Base-by-base conservation (phyloP, 1,140 invertebrate genomes). In the Cydia strobilella region DNA sequence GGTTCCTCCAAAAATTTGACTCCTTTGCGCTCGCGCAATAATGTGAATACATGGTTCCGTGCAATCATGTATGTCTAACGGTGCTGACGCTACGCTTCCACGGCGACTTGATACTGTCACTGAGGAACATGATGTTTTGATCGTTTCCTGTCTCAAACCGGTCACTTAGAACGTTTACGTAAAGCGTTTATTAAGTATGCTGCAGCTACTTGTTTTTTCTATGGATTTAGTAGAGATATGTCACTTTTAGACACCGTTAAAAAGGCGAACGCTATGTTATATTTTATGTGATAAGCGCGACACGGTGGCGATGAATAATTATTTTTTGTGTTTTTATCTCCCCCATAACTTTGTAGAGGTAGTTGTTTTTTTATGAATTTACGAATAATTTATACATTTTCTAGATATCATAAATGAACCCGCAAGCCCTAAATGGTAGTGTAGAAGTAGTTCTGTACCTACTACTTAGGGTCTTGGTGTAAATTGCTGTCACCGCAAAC, bases 31-130 rank as follows among this genome's bases (percentile, higher is more conserved):
- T n/a, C 15, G 48, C 48, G 48, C 48, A 51, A 1, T 48, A 15
- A 15, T 51, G n/a, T 23, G 31, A 35, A 35, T 5, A 0, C 31
- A 39, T 1, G 3, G 20, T 20, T 20, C 54, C 54, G 54, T 10
- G 31, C 25, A 69, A 69, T 69, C 31, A 39, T 69, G 65, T 69
- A 42, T 69, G 65, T 69, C 65, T 69, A 69, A 69, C 65, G 65
- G 65, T 69, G 65, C 27, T 35, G 27, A 35, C 18, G 54, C 9
- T 23, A 23, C 54, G 18, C 54, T 10, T 59, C 20, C 18, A 59
- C 42, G 42, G 54, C 15, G 20, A 23, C 54, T 59, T n/a, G 20
- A 18, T n/a, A 51, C 54, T 20, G 54, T 23, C 54, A 23, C 54
- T 18, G n/a, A 18, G 13, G 48, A 51, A 18, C 6, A 51, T 51